phyloP scores from a whole-genome alignment of 2,797 vertebrate genomes.

The Anguilla megastoma region DNA sequence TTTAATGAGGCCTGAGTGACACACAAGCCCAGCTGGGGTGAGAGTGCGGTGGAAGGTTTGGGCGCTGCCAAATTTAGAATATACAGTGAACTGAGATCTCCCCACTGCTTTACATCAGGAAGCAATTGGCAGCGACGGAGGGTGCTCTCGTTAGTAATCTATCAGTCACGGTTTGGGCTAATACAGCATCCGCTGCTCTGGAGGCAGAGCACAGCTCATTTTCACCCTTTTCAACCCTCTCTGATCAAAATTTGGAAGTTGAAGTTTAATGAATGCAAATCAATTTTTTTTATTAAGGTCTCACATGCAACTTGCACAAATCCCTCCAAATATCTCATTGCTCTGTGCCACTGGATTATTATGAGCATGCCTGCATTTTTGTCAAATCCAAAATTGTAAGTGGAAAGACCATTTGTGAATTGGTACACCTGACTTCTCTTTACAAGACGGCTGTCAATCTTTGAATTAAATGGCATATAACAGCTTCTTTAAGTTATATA shows the following conservation, averaged over 20 bases:
- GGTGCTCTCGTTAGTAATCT: background rate
- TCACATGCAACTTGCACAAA: too few species aligned
- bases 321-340: too few species aligned
- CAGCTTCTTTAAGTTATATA: background rate
- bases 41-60: background rate
- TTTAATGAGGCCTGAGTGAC: conserved; percentile 35
- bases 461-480: background rate
- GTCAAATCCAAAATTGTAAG: background rate
- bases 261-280: conserved; percentile 30
- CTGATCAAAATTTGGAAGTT: background rate
- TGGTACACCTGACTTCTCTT: background rate
- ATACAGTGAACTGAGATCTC: background rate
- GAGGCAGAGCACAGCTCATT: background rate
- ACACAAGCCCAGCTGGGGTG: background rate
- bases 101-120: background rate
- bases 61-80: background rate
- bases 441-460: background rate
- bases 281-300: too few species aligned
- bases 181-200: background rate
- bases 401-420: background rate
- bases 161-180: background rate
- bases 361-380: too few species aligned
- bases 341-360: too few species aligned
- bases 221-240: background rate
- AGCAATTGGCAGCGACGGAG: background rate